Conservation (phyloP, 2,888 invertebrate genomes). For the Caenorhabditis angaria region DNA sequence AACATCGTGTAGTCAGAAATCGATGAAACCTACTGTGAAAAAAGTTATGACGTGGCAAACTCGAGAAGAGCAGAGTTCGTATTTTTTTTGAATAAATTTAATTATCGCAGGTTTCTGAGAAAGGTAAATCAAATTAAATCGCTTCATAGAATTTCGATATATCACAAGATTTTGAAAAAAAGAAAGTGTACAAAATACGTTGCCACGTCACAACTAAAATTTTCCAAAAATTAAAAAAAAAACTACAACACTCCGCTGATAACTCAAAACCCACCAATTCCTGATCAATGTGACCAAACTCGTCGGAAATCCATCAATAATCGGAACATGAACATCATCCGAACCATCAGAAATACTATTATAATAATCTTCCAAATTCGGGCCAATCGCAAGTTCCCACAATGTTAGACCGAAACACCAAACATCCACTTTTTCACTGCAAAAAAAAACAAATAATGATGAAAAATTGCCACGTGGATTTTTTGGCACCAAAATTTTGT, state of each 20-base stretch:
- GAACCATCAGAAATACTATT: conserved; percentile 3
- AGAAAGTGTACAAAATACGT: background rate
- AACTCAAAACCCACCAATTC: conserved; percentile 21
- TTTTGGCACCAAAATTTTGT: background rate
- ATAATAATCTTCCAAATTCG: conserved; percentile 21
- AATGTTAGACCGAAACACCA: conserved; percentile 32
- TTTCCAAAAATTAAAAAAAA: background rate
- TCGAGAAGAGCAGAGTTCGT: too few relatives aligned
- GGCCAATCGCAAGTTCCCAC: conserved; percentile 32
- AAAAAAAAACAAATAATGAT: conserved; percentile 7
- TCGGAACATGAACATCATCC: conserved; percentile 19
- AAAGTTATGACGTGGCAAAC: too few relatives aligned
- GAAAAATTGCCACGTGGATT: background rate
- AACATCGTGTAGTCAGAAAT: too few relatives aligned
- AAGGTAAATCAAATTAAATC: background rate
- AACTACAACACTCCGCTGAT: background rate
- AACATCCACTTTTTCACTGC: conserved; percentile 36
- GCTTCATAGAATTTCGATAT: background rate
- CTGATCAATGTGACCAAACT: conserved; percentile 12
- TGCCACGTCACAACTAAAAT: too few relatives aligned
- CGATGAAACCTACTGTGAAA: too few relatives aligned
- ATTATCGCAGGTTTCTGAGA: background rate
- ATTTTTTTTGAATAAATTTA: background rate
- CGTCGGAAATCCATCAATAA: conserved; percentile 24
- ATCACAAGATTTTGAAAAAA: background rate